Base-by-base conservation (phyloP, 2,113 vertebrate species). In the Leuciscus idus region DNA sequence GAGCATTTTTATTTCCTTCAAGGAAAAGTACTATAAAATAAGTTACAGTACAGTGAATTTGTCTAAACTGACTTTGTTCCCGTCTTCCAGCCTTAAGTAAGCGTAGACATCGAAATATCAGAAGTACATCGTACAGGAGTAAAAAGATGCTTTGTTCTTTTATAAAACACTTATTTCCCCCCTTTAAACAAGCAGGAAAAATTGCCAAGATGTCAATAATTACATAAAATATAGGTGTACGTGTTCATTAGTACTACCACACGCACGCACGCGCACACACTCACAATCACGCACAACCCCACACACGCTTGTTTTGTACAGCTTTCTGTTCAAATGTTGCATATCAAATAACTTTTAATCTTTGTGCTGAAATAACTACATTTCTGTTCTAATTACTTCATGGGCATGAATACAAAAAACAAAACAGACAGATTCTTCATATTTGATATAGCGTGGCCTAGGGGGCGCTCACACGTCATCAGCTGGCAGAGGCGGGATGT, bases 11-110 rank as follows among this genome's bases (percentile, higher is more conserved):
- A 94, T 98, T 98, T 98, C 97, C 97, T 97, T 99, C 97, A 98
- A 99, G 97, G 97, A 98, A 98, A 98, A 97, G 96, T 97, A 98
- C 97, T 98, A 98, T 98, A 99, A 94, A 99, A 99, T 99, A 99
- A 99, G 97, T 98, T 99, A 99, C 96, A 98, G 97, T 98, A 98
- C 97, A 98, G 96, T 97, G 96, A 98, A 97, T 97, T 96, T 96
- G 95, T 97, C 96, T 96, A 96, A 97, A 97, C 96, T 95, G 95
- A 97, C 96, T 96, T 98, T 96, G 97, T 97, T 99, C 97, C 97
- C 97, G 93, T 96, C 96, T 97, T 98, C 97, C 97, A 97, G 97
- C 96, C 95, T 96, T 96, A 92, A 86, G 87, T 96, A 96, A 97
- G 95, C 96, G 95, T 95, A 96, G 95, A 97, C 89, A 87, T 66